Base-by-base conservation (phyloP, 2,113 vertebrate genomes). In the Vulpes lagopus region DNA sequence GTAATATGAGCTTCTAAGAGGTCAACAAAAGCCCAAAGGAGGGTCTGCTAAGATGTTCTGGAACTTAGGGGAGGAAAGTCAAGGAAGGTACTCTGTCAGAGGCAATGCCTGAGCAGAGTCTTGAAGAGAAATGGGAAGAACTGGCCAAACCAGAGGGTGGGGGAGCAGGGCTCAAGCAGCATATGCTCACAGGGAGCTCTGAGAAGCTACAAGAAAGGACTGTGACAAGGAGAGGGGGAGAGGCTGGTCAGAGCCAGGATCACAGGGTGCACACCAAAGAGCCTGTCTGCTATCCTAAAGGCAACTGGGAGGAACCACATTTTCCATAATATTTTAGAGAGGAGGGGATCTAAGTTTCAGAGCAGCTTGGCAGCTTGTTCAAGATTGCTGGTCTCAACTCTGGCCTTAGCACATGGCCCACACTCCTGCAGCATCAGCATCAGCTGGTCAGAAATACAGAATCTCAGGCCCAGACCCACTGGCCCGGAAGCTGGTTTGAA, bases 241-340 rank as follows among this genome's bases (percentile, higher is more conserved):
- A 32, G 23, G 5, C 9, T 3, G 2, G 27, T 3, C 16, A n/a
- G 17, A n/a, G 32, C 4, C 6, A 25, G 19, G 49, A 2, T 30
- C 3, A 1, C 19, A 32, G 10, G 3, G 2, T 30, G 43, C 1
- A 1, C 55, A 55, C 49, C 7, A 23, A 19, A 4, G 74, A 83
- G 38, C 16, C 82, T 57, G 8, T 27, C 20, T 22, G 5, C 32
- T 89, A 51, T 11, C n/a, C 69, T 67, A 32, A n/a, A 82, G 71
- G 55, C 22, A 35, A 16, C 1, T 20, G 32, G 15, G 30, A 91
- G n/a, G n/a, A 57, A 32, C 19, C 4, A 1, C 49, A 51, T 43
- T 25, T 89, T 65, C 53, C 57, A 17, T 11, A 67, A 38, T 51
- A 38, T 53, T 51, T 78, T 60, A 73, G 12, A 14, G 65, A 86